Conservation (phyloP, 2,888 invertebrate species). For the Xanthorhoe spadicearia region DNA sequence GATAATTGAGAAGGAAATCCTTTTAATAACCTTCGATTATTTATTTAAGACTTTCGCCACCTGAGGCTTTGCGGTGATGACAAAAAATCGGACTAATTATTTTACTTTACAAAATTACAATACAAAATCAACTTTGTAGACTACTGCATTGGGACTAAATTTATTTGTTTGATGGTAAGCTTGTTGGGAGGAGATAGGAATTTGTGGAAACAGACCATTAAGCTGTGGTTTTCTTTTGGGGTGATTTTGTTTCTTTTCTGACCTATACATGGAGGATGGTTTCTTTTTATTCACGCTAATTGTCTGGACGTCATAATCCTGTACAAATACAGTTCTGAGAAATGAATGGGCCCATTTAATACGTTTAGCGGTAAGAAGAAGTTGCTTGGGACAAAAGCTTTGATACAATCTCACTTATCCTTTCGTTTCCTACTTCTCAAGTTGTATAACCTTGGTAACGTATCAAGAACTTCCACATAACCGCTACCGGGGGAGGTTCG, state of each 20-base stretch:
- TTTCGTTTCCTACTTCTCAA: slow-evolving; percentile 10
- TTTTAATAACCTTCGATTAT: slow-evolving; percentile 77
- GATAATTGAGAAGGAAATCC: slow-evolving; percentile 71
- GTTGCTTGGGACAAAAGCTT: not conserved
- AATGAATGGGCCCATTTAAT: not conserved
- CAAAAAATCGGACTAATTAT: slow-evolving; percentile 67
- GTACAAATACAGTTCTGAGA: slow-evolving; percentile 4
- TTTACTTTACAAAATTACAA: slow-evolving; percentile 44
- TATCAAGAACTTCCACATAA: slow-evolving; percentile 39
- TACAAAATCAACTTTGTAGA: slow-evolving; percentile 42
- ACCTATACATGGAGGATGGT: slow-evolving; percentile 25
- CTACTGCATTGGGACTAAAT: slow-evolving; percentile 36
- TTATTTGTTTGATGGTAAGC: slow-evolving; percentile 34
- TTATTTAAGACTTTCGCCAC: slow-evolving; percentile 78
- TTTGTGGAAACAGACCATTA: slow-evolving; percentile 45
- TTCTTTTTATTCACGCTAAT: slow-evolving; percentile 30
- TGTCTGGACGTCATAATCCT: slow-evolving; percentile 16
- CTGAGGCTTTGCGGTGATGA: slow-evolving; percentile 65
- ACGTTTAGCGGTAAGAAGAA: not conserved
- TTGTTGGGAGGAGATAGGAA: slow-evolving; percentile 47
- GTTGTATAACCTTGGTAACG: slow-evolving; percentile 21
- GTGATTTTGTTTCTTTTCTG: slow-evolving; percentile 29
- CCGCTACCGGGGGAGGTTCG: slow-evolving; percentile 50
- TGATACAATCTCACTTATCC: slow-evolving; percentile 3
- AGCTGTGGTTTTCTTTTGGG: slow-evolving; percentile 50